A percentile compares a stretch with the other conserved stretches of the same genome.
phyloP scores from a whole-genome alignment of 2,888 invertebrate genomes.

The Scaptodrosophila latifasciaeformis region DNA sequence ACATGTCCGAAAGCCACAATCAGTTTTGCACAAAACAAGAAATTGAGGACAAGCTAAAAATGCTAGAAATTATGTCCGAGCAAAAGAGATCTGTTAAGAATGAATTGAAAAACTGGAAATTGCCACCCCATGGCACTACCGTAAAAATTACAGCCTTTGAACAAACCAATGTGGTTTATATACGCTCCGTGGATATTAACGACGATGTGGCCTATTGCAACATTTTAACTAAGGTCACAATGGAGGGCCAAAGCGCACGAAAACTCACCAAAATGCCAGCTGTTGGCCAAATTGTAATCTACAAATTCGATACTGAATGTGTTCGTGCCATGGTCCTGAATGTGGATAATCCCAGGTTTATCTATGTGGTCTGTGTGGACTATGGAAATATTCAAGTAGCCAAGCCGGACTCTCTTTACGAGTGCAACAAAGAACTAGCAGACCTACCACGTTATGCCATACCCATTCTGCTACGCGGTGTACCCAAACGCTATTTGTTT shows the following conservation, averaged over 20 bases:
- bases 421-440: conserved; percentile 49
- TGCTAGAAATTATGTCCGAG: too few species aligned
- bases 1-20: conserved; percentile 30
- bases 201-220: conserved; percentile 56
- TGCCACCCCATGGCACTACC: conserved; percentile 52
- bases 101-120: neutral
- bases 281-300: conserved; percentile 64
- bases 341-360: conserved; percentile 44
- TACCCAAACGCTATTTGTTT: conserved; percentile 57
- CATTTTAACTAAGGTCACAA: conserved; percentile 46
- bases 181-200: conserved; percentile 59
- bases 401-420: conserved; percentile 51
- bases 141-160: conserved; percentile 67
- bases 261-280: conserved; percentile 49
- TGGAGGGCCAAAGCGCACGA: conserved; percentile 34
- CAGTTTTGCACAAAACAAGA: neutral
- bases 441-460: conserved; percentile 56
- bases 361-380: conserved; percentile 67
- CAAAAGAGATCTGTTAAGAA: neutral
- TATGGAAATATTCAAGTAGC: conserved; percentile 68
- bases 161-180: conserved; percentile 67
- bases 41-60: too few species aligned
- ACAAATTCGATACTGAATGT: conserved; percentile 50
- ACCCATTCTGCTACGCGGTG: conserved; percentile 64
- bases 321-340: conserved; percentile 68